phyloP scores from a whole-genome alignment of 2,797 vertebrate genomes.

The Nyctibius grandis region DNA sequence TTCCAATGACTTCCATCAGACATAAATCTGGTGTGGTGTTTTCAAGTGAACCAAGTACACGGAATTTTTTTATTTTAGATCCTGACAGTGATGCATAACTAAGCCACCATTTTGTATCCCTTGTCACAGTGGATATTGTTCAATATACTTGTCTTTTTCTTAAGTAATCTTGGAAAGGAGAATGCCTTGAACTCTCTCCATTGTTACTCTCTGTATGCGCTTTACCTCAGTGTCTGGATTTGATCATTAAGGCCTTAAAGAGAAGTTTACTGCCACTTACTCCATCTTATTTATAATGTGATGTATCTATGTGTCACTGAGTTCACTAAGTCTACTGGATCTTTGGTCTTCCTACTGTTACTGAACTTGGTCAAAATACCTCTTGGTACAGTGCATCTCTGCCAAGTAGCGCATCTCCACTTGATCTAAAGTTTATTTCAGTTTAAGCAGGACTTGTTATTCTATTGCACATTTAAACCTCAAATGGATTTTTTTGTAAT shows the following conservation, averaged over 20 bases:
- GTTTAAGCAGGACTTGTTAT: conserved; percentile 21
- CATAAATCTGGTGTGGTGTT: not conserved
- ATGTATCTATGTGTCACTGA: not conserved
- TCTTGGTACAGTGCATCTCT: not conserved
- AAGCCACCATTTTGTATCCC: not conserved
- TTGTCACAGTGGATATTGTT: not conserved
- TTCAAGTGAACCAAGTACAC: not conserved
- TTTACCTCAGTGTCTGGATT: not conserved
- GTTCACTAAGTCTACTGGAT: not conserved
- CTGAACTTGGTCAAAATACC: not conserved
- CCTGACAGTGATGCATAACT: not conserved
- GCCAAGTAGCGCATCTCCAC: not conserved
- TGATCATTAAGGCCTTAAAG: not conserved
- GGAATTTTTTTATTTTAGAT: not conserved
- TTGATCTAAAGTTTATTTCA: not conserved
- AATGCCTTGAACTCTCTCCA: not conserved
- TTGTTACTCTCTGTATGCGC: not conserved
- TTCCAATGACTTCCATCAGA: not conserved
- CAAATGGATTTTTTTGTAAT: conserved; percentile 35
- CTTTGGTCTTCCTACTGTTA: not conserved
- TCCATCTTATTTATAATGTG: not conserved
- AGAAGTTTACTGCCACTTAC: not conserved
- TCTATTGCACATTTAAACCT: conserved; percentile 25
- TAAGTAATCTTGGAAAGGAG: not conserved
- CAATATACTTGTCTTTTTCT: not conserved